Evolutionary conservation across 2,113 vertebrate species (phyloP), one percentile per base, ranked within the genome.

Genomic region (Sprattus sprattus): DNA sequence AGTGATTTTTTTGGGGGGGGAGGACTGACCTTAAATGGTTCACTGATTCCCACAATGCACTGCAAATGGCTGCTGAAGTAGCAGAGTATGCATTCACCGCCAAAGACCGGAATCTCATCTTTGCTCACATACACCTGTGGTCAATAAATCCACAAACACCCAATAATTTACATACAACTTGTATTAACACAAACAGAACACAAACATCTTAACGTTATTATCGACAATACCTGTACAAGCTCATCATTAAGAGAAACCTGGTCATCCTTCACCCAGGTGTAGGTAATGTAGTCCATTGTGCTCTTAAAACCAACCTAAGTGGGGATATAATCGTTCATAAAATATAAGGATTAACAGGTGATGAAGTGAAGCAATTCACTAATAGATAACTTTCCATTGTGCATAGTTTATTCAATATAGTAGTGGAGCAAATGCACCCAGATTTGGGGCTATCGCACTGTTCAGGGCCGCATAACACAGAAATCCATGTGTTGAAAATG

Each of bases 261-360:
- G 85, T 97, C 94, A 88, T 99, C 98, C 91, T 96, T 95, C 57
- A 97, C 98, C 98, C 98, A 99, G 22, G 95, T 92, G 32, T 97
- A 99, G 60, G 96, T 97, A 90, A 98, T 92, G 50, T 98, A 99
- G 92, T 99, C 98, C 0, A 94, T 95, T 49, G 91, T 80, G 18
- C 97, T 95, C 88, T 91, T 95, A 92, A 99, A 97, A 32, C 95
- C 92, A 52, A 97, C 96, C 98, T 99, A 93, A 60, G 90, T 81
- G 82, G 85, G 28, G 25, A 78, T 16, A 78, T 39, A 15, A 83
- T 54, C 44, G 44, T 32, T 78, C 71, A 44, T 32, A 16, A 78
- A 78, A 32, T 78, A 39, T 28, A 78, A 39, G 11, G 54, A 52
- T 71, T 4, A 16, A 57, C 1, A 57, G 4, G 3, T 60, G 18